Percentiles rank a stretch among this genome's conserved stretches.
These are phyloP conservation scores for Drosophila basisetae DNA, from an alignment of 2,888 invertebrate genomes.

Conservation along the genomic window DNA sequence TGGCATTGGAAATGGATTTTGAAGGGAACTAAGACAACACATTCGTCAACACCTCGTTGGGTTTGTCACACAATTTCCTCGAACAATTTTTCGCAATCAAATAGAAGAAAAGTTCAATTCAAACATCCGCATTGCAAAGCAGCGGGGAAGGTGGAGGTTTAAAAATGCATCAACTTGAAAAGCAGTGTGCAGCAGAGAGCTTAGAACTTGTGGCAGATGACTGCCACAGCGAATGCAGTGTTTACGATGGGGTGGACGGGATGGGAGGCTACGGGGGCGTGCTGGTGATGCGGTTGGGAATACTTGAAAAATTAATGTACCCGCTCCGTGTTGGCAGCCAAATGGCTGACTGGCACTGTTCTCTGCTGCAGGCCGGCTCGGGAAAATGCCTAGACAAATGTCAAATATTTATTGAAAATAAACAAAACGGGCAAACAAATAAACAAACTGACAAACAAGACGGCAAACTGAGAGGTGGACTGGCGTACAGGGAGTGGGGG, in stretches of 20 bases:
- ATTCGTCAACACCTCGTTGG: constrained; percentile 58
- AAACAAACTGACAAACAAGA: constrained; percentile 78
- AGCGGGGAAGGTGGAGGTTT: not conserved
- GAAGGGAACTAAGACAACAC: constrained; percentile 39
- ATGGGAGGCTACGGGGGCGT: not conserved
- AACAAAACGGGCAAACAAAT: constrained; percentile 71
- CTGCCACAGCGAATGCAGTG: constrained; percentile 9
- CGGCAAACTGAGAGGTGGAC: constrained; percentile 36
- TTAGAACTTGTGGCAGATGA: constrained; percentile 48
- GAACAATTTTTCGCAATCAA: constrained; percentile 66
- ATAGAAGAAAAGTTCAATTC: constrained; percentile 53
- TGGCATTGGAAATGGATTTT: constrained; percentile 18
- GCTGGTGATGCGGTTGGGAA: constrained; percentile 13
- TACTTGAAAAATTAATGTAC: constrained; percentile 80
- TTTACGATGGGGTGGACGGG: constrained; percentile 23
- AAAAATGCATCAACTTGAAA: constrained; percentile 47
- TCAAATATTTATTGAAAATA: constrained; percentile 81
- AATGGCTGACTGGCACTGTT: constrained; percentile 57
- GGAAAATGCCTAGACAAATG: constrained; percentile 80
- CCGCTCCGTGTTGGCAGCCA: constrained; percentile 69
- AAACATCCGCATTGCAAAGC: constrained; percentile 67
- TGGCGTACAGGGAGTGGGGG: not conserved
- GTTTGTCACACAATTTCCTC: constrained; percentile 46
- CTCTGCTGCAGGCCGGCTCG: constrained; percentile 43
- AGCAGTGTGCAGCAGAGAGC: constrained; percentile 30